Base-by-base conservation (phyloP, 2,888 invertebrate species). In the Drosophila histrio region DNA sequence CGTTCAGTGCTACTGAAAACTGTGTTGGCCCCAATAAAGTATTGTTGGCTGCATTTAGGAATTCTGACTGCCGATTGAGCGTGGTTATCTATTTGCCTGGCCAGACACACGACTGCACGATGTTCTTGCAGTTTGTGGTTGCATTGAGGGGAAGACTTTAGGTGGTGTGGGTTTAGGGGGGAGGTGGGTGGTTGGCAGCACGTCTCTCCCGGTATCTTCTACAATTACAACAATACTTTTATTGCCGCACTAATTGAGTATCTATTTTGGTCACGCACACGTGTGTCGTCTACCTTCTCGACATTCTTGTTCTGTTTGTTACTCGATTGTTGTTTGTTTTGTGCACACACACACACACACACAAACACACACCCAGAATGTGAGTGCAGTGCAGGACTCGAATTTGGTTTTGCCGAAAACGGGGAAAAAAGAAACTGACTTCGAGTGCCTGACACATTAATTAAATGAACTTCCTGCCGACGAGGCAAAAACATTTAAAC, bases 181-280 rank as follows among this genome's bases (percentile, higher is more conserved):
- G 50, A 6, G 2, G 28, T 2, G 44, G 5, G n/a, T 9, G 0
- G 21, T 21, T 30, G n/a, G 1, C 9, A 6, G 21, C 2, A 15
- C 22, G 4, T 34, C 30, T 30, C 50, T 21, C 28, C 13, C 19
- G 24, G 44, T 62, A 72, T 66, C 75, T 57, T 60, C 68, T 75
- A 62, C 72, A 79, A 83, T 79, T 79, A 79, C 79, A 74, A 78
- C 76, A 76, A 77, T 66, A 59, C 60, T 64, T 79, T 84, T 84
- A 80, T 84, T 81, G 84, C 80, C 60, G 41, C 79, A 84, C 84
- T 80, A 84, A 80, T 84, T 81, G 80, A 81, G 81, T 78, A 84
- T 78, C 73, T 78, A 80, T 84, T 81, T 84, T 81, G 63, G 79
- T 76, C 84, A 84, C 79, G 84, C 84, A 81, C 84, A 70, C 72